Base-by-base conservation (phyloP, 2,888 invertebrate species). In the Dasypogon diadema region DNA sequence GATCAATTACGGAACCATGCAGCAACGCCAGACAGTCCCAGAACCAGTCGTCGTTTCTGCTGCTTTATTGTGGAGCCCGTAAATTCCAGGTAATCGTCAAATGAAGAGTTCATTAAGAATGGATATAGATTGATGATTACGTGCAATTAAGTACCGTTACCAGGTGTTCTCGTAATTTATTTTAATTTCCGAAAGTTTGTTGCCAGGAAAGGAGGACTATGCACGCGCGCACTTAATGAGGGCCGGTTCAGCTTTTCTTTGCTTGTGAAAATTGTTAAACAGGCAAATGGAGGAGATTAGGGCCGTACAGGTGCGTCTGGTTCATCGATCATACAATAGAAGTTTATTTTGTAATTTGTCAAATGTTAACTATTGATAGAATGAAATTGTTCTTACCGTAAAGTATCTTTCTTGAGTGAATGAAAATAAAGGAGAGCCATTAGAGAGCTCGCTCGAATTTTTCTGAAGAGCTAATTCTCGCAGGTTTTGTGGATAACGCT, bases 121-220 rank as follows among this genome's bases (percentile, higher is more conserved):
- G 16, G 37, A 37, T 30, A 60, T 60, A 60, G 26, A 60, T 60
- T 60, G 21, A 37, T 60, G 60, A 34, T 60, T 34, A 60, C 37
- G 37, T 60, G 60, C 60, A 60, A 60, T 60, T 60, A 60, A 60
- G 18, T 60, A 60, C 60, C 60, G 60, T 60, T 60, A 60, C 37
- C 60, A 60, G 60, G 60, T 60, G 60, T 60, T 60, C 37, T 26
- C 16, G 37, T 37, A 60, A 60, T 60, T 60, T 21, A 37, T 60
- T 60, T 60, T 60, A 60, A 37, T 60, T 60, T 60, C 37, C 12
- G 18, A 8, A 60, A 60, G 18, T 18, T 60, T 34, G 12, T 12
- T 12, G n/a, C n/a, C 60, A 21, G 42, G 18, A n/a, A 37, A 12
- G 16, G 8, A 42, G 37, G 2, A 60, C 10, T n/a, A 55, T 12